Base-by-base conservation (phyloP, 2,113 vertebrate genomes). In the Elgaria multicarinata region DNA sequence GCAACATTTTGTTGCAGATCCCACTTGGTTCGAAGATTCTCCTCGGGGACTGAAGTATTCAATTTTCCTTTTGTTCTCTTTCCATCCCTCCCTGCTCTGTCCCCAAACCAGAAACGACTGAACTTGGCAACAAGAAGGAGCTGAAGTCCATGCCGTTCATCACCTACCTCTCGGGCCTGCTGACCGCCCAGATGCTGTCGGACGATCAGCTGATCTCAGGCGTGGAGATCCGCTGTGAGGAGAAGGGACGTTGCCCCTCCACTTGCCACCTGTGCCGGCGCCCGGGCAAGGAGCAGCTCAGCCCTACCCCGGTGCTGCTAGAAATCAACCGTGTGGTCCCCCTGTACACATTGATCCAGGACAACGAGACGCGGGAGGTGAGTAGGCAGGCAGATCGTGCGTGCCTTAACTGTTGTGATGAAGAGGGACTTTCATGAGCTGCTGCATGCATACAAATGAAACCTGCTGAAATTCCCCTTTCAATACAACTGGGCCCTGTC, bases 111-210 rank as follows among this genome's bases (percentile, higher is more conserved):
- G 99, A 99, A 96, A 98, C 98, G 44, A 99, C 99, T 0, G 99
- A 99, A 89, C 97, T 99, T 81, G 98, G 98, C 4, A 98, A 98
- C 96, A 98, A 98, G 91, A 98, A 98, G 91, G 99, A 99, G 82
- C 95, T 99, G 93, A 99, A 99, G 93, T 98, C 99, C 64, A 97
- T 99, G 95, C 98, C 98, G 33, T 99, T 99, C 97, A 99, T 99
- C 97, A 99, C 98, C 88, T 99, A 99, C 95, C 98, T 99, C 94
- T 98, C 98, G 0, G 98, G 98, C 3, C 96, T 99, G 92, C 97
- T 99, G 96, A 98, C 98, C 0, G 98, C 98, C 16, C 98, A 99
- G 96, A 98, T 99, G 97, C 94, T 99, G 44, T 98, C 98, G 0
- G 98, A 99, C 6, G 99, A 99, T 92, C 97, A 98, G 91, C 96